Conservation (phyloP, 2,113 vertebrate genomes). For the Mionectes macconnelli region DNA sequence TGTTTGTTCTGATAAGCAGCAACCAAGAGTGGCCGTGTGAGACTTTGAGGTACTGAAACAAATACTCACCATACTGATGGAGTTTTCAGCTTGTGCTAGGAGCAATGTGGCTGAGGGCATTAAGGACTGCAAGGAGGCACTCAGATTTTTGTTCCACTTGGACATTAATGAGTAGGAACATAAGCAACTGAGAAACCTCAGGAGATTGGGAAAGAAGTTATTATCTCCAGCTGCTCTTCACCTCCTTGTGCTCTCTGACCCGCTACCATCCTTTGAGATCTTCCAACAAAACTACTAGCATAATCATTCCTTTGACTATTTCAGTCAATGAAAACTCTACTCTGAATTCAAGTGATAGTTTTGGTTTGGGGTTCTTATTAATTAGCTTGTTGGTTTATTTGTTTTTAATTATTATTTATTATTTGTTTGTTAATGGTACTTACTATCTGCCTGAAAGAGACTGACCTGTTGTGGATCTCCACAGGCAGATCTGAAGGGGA, state of each 20-base stretch:
- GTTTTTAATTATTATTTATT: background rate
- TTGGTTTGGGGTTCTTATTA: background rate
- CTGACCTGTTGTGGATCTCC: background rate
- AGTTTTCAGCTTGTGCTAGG: background rate
- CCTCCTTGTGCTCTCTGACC: background rate
- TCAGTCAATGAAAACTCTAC: background rate
- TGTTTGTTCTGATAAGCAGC: background rate
- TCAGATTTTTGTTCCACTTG: background rate
- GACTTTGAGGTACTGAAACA: background rate
- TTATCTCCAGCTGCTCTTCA: background rate
- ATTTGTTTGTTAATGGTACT: background rate
- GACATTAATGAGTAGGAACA: background rate
- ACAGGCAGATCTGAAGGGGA: background rate
- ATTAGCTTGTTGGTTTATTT: background rate
- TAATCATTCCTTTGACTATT: background rate
- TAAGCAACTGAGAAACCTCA: background rate
- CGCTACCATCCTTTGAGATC: background rate
- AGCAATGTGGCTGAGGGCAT: rapidly evolving
- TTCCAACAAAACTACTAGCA: background rate
- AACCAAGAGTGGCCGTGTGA: rapidly evolving
- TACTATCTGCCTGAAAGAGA: background rate
- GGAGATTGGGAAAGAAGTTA: background rate
- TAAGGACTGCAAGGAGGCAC: background rate
- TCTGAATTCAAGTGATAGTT: background rate
- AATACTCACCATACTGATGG: background rate